Conservation (phyloP, 2,113 vertebrate species). For the Chionodraco myersi region DNA sequence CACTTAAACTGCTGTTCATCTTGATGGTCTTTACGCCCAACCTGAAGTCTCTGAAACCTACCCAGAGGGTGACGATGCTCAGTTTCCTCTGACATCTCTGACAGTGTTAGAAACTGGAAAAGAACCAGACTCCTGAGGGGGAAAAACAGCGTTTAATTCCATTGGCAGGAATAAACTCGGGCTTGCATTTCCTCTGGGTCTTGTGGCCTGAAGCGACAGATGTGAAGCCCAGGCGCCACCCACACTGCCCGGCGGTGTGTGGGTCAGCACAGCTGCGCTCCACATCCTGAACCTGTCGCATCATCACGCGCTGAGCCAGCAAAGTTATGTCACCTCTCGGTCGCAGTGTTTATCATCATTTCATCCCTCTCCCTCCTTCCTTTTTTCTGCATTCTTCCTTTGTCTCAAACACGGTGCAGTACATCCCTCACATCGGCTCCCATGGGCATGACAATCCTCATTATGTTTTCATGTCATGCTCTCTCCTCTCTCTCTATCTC, state of each 20-base stretch:
- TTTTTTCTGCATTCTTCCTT: conserved; percentile 53
- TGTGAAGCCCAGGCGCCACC: conserved; percentile 39
- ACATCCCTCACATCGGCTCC: conserved; percentile 62
- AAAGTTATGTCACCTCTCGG: conserved; percentile 59
- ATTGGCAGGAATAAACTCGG: conserved; percentile 43
- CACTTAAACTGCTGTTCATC: conserved; percentile 24
- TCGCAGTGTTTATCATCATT: conserved; percentile 39
- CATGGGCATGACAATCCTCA: conserved; percentile 67
- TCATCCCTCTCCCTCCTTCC: conserved; percentile 3
- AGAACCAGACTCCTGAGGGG: conserved; percentile 23
- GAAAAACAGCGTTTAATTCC: conserved; percentile 3
- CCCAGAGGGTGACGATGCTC: conserved; percentile 43
- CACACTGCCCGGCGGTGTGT: conserved; percentile 25
- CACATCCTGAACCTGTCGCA: conserved; percentile 27
- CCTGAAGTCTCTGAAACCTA: conserved; percentile 37
- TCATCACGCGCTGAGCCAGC: conserved; percentile 41
- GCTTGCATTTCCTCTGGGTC: conserved; percentile 44
- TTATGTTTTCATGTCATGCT: conserved; percentile 76
- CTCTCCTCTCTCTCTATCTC: conserved; percentile 31
- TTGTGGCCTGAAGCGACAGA: conserved; percentile 57
- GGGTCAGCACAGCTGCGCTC: conserved; percentile 53
- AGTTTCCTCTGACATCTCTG: conserved; percentile 38
- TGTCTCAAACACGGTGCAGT: conserved; percentile 40
- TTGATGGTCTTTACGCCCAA: conserved; percentile 25
- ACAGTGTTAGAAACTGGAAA: conserved; percentile 30